phyloP scores from a whole-genome alignment of 2,113 vertebrate genomes.

The Lipophrys pholis region DNA sequence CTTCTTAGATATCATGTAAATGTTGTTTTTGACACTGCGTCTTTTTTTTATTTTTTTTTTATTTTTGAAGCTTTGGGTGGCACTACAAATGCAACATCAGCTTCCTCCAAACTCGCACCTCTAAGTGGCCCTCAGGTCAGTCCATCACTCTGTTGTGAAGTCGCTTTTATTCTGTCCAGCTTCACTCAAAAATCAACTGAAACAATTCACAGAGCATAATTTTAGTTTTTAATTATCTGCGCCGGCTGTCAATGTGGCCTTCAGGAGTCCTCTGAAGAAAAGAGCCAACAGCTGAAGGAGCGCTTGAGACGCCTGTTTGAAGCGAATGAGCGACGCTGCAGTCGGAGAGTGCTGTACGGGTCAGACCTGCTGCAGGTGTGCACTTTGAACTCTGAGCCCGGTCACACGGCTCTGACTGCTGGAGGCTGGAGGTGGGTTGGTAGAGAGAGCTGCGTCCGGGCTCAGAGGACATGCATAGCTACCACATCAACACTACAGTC shows the following conservation, averaged over 20 bases:
- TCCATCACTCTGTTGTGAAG: not conserved
- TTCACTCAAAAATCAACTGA: not conserved
- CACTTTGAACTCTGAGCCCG: constrained; percentile 70
- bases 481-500: constrained; percentile 75
- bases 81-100: constrained; percentile 65
- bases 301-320: constrained; percentile 87
- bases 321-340: constrained; percentile 90
- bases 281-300: constrained; percentile 87
- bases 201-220: not conserved
- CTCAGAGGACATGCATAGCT: constrained; percentile 69
- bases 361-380: constrained; percentile 87
- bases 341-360: constrained; percentile 88
- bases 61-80: constrained; percentile 48
- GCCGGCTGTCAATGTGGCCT: not conserved
- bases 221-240: not conserved
- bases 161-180: not conserved
- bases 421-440: constrained; percentile 86
- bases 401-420: constrained; percentile 52
- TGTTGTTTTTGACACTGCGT: too few species aligned
- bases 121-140: constrained; percentile 69
- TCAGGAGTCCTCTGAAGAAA: constrained; percentile 90
- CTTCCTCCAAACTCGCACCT: constrained; percentile 56
- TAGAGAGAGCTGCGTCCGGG: constrained; percentile 81
- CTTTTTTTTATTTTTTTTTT: not conserved
- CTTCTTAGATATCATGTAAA: too few species aligned